A percentile compares a stretch with the other conserved stretches of the same genome.
Conservation (phyloP, 2,888 invertebrate genomes). For the Podabrus alpinus region DNA sequence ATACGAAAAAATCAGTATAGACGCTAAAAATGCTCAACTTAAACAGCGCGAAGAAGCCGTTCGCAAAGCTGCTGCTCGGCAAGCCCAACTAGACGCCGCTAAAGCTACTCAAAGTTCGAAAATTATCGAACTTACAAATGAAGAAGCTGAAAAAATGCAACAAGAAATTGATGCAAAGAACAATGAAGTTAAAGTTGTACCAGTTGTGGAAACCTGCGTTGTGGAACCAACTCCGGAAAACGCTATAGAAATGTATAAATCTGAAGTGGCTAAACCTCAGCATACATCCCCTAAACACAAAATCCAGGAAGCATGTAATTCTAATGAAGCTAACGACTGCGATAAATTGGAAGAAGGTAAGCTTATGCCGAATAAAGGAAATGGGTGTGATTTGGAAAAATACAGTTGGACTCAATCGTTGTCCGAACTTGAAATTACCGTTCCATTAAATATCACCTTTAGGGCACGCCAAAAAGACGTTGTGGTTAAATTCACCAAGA, state of each 20-base stretch:
- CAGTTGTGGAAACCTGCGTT: too few relatives aligned
- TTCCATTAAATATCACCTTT: too few relatives aligned
- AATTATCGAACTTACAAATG: conserved; percentile 88
- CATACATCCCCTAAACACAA: too few relatives aligned
- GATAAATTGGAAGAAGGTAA: conserved; percentile 69
- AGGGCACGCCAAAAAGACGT: too few relatives aligned
- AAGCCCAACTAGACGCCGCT: conserved; percentile 69
- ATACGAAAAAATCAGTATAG: conserved; percentile 71
- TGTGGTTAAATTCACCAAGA: too few relatives aligned
- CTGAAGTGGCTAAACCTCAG: too few relatives aligned
- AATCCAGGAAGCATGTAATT: too few relatives aligned
- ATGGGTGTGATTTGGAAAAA: conserved; percentile 92
- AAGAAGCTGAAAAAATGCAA: conserved; percentile 84
- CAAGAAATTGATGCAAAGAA: conserved; percentile 68
- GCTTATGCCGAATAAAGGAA: conserved; percentile 91
- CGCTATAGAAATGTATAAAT: too few relatives aligned
- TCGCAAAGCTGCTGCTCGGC: conserved; percentile 62
- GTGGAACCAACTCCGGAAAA: too few relatives aligned
- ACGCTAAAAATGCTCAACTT: conserved; percentile 65
- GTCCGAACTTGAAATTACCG: too few relatives aligned
- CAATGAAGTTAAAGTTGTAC: not conserved
- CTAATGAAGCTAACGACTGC: conserved; percentile 35
- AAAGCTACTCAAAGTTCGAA: conserved; percentile 66
- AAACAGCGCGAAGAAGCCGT: too few relatives aligned
- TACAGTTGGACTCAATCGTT: conserved; percentile 98